Conservation (phyloP, 2,113 vertebrate genomes). For the Sylvia atricapilla region DNA sequence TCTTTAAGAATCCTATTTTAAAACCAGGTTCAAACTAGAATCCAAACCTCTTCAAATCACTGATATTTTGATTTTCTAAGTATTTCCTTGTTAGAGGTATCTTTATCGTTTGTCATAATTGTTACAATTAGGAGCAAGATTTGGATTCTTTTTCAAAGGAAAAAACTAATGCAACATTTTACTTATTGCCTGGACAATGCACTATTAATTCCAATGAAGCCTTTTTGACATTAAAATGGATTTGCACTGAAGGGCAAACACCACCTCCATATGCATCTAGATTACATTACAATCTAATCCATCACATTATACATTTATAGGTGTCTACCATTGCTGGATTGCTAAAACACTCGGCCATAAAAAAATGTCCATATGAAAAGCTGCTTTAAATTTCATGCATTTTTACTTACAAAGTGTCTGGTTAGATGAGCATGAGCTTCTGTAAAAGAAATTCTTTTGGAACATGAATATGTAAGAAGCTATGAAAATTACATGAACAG, state of each 20-base stretch:
- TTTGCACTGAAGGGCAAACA: conserved; percentile 74
- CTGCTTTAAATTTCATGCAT: conserved; percentile 72
- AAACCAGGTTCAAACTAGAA: neutral
- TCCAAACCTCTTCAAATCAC: neutral
- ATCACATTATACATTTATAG: conserved; percentile 74
- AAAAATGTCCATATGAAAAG: conserved; percentile 69
- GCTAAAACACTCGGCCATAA: conserved; percentile 64
- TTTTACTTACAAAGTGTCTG: conserved; percentile 72
- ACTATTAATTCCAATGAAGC: conserved; percentile 69
- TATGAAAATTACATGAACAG: conserved; percentile 59
- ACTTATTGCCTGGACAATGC: conserved; percentile 58
- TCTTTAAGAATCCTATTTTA: neutral
- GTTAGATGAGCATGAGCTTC: conserved; percentile 68
- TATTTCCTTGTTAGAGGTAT: neutral
- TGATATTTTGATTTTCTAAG: neutral
- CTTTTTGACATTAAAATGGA: conserved; percentile 71
- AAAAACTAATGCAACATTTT: neutral
- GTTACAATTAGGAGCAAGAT: neutral
- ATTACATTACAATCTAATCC: conserved; percentile 68
- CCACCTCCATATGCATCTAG: conserved; percentile 68
- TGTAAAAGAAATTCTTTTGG: conserved; percentile 62
- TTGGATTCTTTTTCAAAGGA: neutral
- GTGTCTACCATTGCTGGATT: conserved; percentile 65
- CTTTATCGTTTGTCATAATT: neutral
- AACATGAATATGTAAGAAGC: conserved; percentile 70